A percentile compares a stretch with the other conserved stretches of the same genome.
These are phyloP conservation scores for Neopipo cinnamomea DNA, from an alignment of 2,113 vertebrate species.

Conservation along the genomic window DNA sequence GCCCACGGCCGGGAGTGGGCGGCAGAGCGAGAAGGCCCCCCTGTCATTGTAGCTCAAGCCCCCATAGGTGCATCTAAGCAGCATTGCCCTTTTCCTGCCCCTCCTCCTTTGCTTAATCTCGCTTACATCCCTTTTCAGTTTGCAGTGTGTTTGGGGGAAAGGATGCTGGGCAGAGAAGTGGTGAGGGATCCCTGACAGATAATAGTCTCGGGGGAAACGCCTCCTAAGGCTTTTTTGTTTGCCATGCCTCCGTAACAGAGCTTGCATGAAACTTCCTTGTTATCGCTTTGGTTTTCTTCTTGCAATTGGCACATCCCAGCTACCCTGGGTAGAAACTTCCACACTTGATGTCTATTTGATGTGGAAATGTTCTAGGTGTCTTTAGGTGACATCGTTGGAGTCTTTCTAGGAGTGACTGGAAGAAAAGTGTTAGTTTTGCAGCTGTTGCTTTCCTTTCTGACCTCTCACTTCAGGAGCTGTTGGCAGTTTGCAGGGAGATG, in stretches of 20 bases:
- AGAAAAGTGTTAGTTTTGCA: not conserved
- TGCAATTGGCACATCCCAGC: too few relatives aligned
- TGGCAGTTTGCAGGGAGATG: not conserved
- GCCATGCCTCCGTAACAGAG: fast-evolving
- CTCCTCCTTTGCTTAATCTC: not conserved
- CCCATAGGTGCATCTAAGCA: not conserved
- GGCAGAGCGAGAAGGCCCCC: fast-evolving
- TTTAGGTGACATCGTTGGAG: not conserved
- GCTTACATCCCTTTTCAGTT: not conserved
- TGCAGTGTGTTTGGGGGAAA: not conserved
- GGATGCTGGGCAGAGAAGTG: not conserved
- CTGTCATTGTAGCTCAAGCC: fast-evolving
- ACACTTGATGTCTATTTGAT: not conserved
- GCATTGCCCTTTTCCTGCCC: fast-evolving
- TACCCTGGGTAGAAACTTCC: not conserved
- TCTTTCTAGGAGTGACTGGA: not conserved
- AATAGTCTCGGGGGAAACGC: not conserved
- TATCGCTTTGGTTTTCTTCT: not conserved
- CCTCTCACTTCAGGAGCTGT: not conserved
- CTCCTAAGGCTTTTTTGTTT: not conserved
- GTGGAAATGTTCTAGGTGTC: not conserved
- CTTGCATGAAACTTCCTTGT: not conserved
- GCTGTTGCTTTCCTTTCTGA: not conserved
- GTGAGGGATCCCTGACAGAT: not conserved
- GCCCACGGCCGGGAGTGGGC: not conserved